Base-by-base conservation (phyloP, 2,888 invertebrate species). In the Macrophya alboannulata region DNA sequence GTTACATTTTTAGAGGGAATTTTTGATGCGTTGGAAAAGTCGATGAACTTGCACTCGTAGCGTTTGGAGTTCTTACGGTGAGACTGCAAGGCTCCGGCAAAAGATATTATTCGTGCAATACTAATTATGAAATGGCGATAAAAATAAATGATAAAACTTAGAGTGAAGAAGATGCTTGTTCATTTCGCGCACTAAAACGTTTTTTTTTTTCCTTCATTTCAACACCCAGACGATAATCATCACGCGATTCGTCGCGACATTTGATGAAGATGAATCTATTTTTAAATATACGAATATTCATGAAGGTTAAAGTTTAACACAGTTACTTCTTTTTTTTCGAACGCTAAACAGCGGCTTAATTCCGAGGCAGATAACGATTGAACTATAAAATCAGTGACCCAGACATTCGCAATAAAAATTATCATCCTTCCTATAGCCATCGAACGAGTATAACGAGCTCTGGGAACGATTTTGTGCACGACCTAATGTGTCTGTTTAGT, bases 121-220 rank as follows among this genome's bases (percentile, higher is more conserved):
- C 55, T 10, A 8, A n/a, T n/a, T n/a, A n/a, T n/a, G 55, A n/a
- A 55, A 55, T n/a, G n/a, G 55, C 55, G n/a, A 55, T 55, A 55
- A 55, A 55, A 55, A 55, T 55, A n/a, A 55, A 55, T n/a, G 1
- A n/a, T n/a, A n/a, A n/a, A n/a, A 55, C n/a, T 17, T n/a, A 55
- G 55, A 55, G 55, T 55, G n/a, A 8, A n/a, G 55, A 55, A n/a
- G 55, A 55, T 55, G n/a, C 55, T 55, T n/a, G 55, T 55, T 55
- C 55, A 55, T 55, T 55, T 55, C n/a, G 17, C 8, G 8, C 55
- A 6, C n/a, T 55, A n/a, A n/a, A 51, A 5, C 6, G 6, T 55
- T 51, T 55, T 55, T n/a, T 55, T n/a, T 55, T n/a, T 1, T 0
- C 8, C n/a, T 6, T n/a, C 1, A 55, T 55, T 55, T 55, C n/a